Base-by-base conservation (phyloP, 2,888 invertebrate genomes). In the Thereva nobilitata region DNA sequence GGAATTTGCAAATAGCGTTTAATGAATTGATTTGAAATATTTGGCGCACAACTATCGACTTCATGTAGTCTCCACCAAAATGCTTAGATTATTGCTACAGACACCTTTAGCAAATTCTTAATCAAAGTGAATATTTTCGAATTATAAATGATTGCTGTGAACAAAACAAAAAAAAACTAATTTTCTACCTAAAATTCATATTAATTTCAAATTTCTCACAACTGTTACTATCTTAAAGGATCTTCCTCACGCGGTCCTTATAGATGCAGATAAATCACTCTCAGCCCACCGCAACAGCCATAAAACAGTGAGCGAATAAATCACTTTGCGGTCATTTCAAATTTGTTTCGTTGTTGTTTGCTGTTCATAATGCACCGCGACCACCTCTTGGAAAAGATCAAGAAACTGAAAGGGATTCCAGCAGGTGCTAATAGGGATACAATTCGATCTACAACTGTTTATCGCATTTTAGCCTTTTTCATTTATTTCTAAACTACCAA, bases 261-360 rank as follows among this genome's bases (percentile, higher is more conserved):
- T 44, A 42, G 40, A 4, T 41, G 53, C 44, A 44, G 53, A 64
- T 64, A 64, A 64, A 64, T 64, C 64, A 64, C 44, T 53, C 42
- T 23, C 52, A 53, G 42, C 53, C 64, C 64, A 64, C 64, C 64
- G 53, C 52, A 42, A 52, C 52, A 35, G 37, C 50, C 55, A 23
- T 23, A 23, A 23, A 23, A 23, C 65, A 50, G 49, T 65, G 65
- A 50, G 50, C 66, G 53, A 59, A 69, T 69, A 69, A 69, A 69
- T 69, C 69, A 69, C 69, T 45, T 63, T 68, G 65, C 64, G 67
- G 67, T 67, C 64, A 49, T 64, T 67, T 69, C 41, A 69, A 59
- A 69, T 69, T 69, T 69, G 64, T 67, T 69, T 59, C 64, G 49
- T 64, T 50, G 66, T 68, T 54, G 42, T 56, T 49, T 64, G 56